Percentiles rank a stretch among this genome's conserved stretches.
phyloP scores from a whole-genome alignment of 2,888 invertebrate species.

The Caenorhabditis sulstoni region DNA sequence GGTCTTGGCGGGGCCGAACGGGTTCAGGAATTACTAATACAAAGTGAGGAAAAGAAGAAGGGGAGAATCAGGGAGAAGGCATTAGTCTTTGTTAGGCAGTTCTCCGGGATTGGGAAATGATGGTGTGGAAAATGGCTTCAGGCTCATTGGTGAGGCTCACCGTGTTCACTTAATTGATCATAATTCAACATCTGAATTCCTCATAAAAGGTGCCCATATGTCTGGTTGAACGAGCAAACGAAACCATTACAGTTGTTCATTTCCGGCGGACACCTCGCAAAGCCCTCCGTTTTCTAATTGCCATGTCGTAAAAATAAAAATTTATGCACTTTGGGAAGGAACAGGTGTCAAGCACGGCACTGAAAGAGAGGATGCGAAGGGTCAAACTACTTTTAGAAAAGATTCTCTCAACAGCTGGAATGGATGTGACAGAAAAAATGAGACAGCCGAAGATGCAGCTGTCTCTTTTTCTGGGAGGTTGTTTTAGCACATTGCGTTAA shows the following conservation, averaged over 20 bases:
- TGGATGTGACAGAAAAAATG: no score
- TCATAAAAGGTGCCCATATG: constrained; percentile 60
- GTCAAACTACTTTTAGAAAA: background rate
- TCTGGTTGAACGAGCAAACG: constrained; percentile 41
- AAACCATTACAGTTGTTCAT: constrained; percentile 49
- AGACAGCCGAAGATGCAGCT: no score
- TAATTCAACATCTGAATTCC: constrained; percentile 47
- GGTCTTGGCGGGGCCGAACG: constrained; percentile 18
- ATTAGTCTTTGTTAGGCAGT: constrained; percentile 46
- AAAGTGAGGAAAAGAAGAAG: constrained; percentile 11
- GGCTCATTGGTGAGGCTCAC: constrained; percentile 1
- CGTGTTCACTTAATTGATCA: constrained; percentile 17
- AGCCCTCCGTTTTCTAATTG: constrained; percentile 43
- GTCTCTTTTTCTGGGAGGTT: no score
- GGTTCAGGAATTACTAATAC: constrained; percentile 29
- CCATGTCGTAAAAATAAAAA: constrained; percentile 45
- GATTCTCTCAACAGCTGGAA: no score
- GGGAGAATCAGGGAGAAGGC: background rate
- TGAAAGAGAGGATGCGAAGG: background rate
- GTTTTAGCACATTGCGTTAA: no score
- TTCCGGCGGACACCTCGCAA: constrained; percentile 39
- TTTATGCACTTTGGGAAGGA: constrained; percentile 40
- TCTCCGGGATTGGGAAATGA: constrained; percentile 1
- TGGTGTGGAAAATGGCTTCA: constrained; percentile 1
- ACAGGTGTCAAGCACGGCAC: constrained; percentile 36